A percentile compares a stretch with the other conserved stretches of the same genome.
These are phyloP conservation scores for Loriculus beryllinus DNA, from an alignment of 2,797 vertebrate species.

Conservation along the genomic window DNA sequence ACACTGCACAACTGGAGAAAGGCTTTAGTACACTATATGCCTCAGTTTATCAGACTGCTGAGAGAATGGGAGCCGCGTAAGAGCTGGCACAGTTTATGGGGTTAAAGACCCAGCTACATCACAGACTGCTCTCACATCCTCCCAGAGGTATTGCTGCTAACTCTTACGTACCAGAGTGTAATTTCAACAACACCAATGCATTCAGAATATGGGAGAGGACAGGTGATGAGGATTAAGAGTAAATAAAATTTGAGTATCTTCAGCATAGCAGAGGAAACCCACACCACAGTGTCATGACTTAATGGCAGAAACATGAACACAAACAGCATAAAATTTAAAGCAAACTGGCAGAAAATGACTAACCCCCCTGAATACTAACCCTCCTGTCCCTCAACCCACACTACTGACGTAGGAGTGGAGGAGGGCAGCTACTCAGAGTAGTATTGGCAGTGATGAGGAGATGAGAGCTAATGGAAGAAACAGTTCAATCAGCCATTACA, in stretches of 20 bases:
- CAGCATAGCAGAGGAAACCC: conserved; percentile 46
- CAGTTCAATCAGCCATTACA: conserved; percentile 40
- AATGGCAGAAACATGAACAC: conserved; percentile 25
- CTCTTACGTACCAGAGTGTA: background rate
- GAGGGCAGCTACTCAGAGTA: background rate
- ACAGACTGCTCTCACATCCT: background rate
- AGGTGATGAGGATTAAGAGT: conserved; percentile 70
- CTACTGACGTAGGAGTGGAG: background rate
- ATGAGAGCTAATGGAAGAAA: conserved; percentile 56
- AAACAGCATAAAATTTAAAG: conserved; percentile 23
- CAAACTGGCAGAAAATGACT: background rate
- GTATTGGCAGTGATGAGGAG: conserved; percentile 36
- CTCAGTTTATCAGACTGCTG: background rate
- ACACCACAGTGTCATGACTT: conserved; percentile 27
- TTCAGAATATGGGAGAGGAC: conserved; percentile 7
- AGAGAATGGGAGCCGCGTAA: background rate
- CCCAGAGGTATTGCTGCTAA: background rate
- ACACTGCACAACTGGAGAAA: background rate
- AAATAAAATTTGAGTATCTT: conserved; percentile 59
- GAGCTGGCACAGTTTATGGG: background rate
- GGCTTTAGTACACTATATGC: background rate
- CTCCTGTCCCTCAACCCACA: background rate
- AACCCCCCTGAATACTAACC: background rate
- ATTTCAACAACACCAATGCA: background rate
- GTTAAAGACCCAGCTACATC: background rate